Evolutionary conservation across 2,113 vertebrate genomes (phyloP).

Genomic region (Nyctibius bracteatus): DNA sequence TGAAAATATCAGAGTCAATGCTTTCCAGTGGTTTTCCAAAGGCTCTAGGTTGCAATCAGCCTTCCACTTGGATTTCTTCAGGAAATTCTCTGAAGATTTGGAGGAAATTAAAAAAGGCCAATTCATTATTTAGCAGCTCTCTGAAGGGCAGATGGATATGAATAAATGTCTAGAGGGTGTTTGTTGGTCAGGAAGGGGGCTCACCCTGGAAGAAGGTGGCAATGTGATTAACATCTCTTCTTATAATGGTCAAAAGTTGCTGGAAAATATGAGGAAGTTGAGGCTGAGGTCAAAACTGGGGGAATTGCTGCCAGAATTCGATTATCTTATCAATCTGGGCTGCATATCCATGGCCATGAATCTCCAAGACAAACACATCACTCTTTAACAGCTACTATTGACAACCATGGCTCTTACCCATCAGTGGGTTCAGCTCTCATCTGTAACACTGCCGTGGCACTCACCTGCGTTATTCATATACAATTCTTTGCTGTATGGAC

Average conservation of each 20-base stretch:
- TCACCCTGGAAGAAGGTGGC: background rate
- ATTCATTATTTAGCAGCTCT: background rate
- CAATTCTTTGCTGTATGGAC: background rate
- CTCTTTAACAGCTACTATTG: background rate
- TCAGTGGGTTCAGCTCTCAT: background rate
- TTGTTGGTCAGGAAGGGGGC: rapidly evolving
- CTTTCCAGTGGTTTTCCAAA: background rate
- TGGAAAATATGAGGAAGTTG: background rate
- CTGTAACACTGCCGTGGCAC: background rate
- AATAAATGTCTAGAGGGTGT: background rate
- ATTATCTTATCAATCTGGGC: background rate
- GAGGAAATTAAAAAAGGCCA: background rate
- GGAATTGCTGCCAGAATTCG: background rate
- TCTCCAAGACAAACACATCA: background rate
- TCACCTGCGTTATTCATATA: background rate
- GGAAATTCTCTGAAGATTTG: background rate
- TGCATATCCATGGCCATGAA: background rate
- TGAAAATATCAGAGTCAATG: background rate
- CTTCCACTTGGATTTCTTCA: background rate
- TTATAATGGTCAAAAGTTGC: background rate
- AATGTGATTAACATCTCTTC: background rate
- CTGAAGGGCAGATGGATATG: background rate
- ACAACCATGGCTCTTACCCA: background rate
- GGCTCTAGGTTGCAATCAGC: background rate
- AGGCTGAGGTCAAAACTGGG: background rate